Percentiles rank a stretch among this genome's conserved stretches.
phyloP scores from a whole-genome alignment of 2,113 vertebrate species.

The Thamnaconus septentrionalis region DNA sequence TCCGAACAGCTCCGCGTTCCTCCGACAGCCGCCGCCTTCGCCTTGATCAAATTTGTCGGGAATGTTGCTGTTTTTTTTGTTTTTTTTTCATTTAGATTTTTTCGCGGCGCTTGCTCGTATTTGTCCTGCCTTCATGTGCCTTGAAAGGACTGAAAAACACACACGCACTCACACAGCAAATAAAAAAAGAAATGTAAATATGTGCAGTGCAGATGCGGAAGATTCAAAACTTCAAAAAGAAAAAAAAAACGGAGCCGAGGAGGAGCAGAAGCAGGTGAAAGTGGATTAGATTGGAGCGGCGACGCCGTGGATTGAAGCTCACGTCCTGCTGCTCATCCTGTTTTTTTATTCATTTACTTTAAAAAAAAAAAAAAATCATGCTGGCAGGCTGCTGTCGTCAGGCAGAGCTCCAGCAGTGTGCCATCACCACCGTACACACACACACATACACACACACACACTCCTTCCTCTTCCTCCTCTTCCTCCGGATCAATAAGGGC shows the following conservation, averaged over 20 bases:
- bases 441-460: background rate
- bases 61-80: too few species aligned
- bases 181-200: too few species aligned
- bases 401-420: slow-evolving; percentile 53
- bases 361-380: background rate
- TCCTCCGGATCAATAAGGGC: slow-evolving; percentile 68
- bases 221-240: slow-evolving; percentile 23
- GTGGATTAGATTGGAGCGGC: slow-evolving; percentile 31
- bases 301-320: slow-evolving; percentile 16
- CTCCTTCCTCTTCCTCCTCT: slow-evolving; percentile 35
- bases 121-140: too few species aligned
- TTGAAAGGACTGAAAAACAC: too few species aligned
- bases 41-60: too few species aligned
- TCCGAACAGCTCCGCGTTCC: too few species aligned
- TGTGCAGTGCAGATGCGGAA: background rate
- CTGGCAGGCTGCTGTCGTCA: slow-evolving; percentile 51
- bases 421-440: slow-evolving; percentile 28
- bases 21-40: too few species aligned
- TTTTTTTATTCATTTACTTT: slow-evolving; percentile 6
- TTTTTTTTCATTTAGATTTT: too few species aligned
- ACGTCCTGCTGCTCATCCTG: slow-evolving; percentile 36
- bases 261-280: slow-evolving; percentile 14
- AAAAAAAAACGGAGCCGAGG: too few species aligned
- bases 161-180: too few species aligned
- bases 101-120: too few species aligned